Evolutionary conservation across 2,797 vertebrate genomes (phyloP), one percentile per base, ranked within the genome.

Genomic region (Pseudotriccus pelzelni): DNA sequence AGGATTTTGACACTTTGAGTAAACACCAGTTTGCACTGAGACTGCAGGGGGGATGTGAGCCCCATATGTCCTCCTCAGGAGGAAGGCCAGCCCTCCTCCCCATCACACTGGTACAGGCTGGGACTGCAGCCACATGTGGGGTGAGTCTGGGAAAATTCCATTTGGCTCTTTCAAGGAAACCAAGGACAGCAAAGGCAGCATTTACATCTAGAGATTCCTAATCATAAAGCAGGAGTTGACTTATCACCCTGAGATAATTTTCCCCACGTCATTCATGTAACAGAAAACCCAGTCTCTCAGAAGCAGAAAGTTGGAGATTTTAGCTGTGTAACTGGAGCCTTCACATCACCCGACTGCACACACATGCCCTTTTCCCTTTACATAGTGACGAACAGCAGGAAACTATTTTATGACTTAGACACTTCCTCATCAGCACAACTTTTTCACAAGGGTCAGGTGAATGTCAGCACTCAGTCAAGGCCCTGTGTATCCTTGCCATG

Each of bases 1-100:
- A 50, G 50, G 41, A 62, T 64, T 83, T 68, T 82, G 32, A 43
- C 25, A 19, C 34, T 43, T 39, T 4, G 24, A 78, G 43, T 1
- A 37, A 62, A 66, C 17, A 21, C 5, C 56, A 81, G 50, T 64
- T 92, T 92, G 72, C 68, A 24, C 27, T 84, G 39, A 83, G 68
- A 6, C 16, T 73, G n/a, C 0, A 0, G 70, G 25, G 52, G 9
- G 21, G 23, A n/a, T 24, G 14, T 36, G 15, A 87, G 44, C 46
- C 21, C 24, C 24, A 22, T 30, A 7, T 2, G 2, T 44, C 43
- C 37, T 58, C 8, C 43, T 22, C 3, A 1, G 86, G 80, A 82
- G 75, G 46, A 84, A 94, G 73, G n/a, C 46, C 84, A 93, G 64
- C 23, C 43, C 79, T 93, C 64, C 74, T 95, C 84, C 44, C 23